Evolutionary conservation across 2,888 invertebrate species (phyloP), one percentile per base, ranked within the genome.

Genomic region (Nephrotoma appendiculata): DNA sequence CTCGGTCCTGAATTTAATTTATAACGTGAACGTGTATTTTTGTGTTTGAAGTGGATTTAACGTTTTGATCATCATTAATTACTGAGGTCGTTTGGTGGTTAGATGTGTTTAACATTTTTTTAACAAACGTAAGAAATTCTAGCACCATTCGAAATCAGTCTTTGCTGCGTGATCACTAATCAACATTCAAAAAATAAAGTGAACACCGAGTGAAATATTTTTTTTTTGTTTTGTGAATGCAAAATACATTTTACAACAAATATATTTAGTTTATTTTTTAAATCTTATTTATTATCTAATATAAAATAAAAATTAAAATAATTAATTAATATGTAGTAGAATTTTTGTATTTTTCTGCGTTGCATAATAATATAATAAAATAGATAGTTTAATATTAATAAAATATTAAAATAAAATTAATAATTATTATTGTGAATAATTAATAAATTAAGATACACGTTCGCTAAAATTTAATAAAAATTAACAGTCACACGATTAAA

Each of bases 71-170:
- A 44, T 86, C 44, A 86, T 45, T 86, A 86, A 86, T 31, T 86
- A 87, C 87, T 87, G 87, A 87, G 83, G 87, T 87, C 87, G 87
- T 86, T 86, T 87, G 87, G 87, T 87, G 87, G 44, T 87, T 87
- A 87, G 87, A 87, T 86, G 41, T 12, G 19, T 7, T 42, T 9
- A 83, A 83, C 52, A 11, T 31, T 19, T 45, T 48, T 84, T 71
- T 44, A 11, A 44, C 19, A 86, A 44, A 19, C 31, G 31, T 31
- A 31, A 31, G 6, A 84, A 52, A 87, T 84, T 87, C 87, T 87
- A 87, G 87, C 87, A 87, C 87, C 87, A 87, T 87, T 87, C 87
- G 87, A 87, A 87, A 87, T 87, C 87, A 87, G 87, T 87, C 52
- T 86, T 87, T 87, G 41, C 15, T 84, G 84, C n/a, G 15, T 71